Percentiles rank a stretch among this genome's conserved stretches.
These are phyloP conservation scores for Brenthis hecate DNA, from an alignment of 2,888 invertebrate species.

Conservation along the genomic window DNA sequence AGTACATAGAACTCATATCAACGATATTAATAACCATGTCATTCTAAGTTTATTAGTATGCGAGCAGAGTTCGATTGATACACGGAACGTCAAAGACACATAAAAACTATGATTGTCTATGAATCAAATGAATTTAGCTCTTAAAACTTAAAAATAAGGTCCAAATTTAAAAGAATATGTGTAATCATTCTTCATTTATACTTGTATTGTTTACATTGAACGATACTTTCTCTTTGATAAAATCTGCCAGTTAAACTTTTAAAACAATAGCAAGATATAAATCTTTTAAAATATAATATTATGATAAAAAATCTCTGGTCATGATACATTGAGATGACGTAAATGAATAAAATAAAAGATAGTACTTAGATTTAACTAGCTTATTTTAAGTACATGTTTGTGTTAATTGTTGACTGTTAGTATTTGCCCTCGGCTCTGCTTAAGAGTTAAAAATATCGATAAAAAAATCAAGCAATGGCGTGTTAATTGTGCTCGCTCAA, in stretches of 20 bases:
- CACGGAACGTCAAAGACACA: slow-evolving; percentile 44
- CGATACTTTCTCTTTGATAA: slow-evolving; percentile 37
- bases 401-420: no score
- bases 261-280: slow-evolving; percentile 22
- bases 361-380: not conserved
- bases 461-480: no score
- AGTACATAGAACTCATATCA: slow-evolving; percentile 15
- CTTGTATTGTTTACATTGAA: slow-evolving; percentile 40
- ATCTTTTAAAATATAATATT: slow-evolving; percentile 17
- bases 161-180: not conserved
- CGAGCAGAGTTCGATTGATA: slow-evolving; percentile 53
- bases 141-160: slow-evolving; percentile 2
- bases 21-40: slow-evolving; percentile 44
- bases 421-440: no score
- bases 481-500: no score
- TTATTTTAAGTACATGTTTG: no score
- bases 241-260: slow-evolving; percentile 26
- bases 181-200: slow-evolving; percentile 11
- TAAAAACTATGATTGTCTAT: slow-evolving; percentile 35
- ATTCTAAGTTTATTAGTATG: slow-evolving; percentile 55
- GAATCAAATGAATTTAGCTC: slow-evolving; percentile 9
- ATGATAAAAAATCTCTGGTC: not conserved
- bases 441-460: no score
- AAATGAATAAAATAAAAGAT: not conserved
- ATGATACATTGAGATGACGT: not conserved